These are phyloP conservation scores for Esperia sulphurella DNA, from an alignment of 2,888 invertebrate genomes.

Conservation along the genomic window DNA sequence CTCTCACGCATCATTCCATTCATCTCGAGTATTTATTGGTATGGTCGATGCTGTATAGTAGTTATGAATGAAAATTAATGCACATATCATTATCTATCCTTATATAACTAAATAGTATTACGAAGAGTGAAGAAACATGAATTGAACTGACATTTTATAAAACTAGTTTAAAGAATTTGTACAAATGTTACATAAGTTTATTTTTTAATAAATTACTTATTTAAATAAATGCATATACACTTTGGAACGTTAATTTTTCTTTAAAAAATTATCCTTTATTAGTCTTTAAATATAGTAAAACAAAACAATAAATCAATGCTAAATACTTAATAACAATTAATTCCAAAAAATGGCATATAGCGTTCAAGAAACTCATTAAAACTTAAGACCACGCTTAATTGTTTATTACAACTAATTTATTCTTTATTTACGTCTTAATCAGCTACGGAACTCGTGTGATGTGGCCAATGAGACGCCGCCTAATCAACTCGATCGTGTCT, in stretches of 20 bases:
- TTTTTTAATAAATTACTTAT: too few species aligned
- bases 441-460: conserved; percentile 34
- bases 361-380: conserved; percentile 37
- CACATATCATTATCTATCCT: neutral
- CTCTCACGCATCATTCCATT: conserved; percentile 62
- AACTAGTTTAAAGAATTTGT: too few species aligned
- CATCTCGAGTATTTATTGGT: conserved; percentile 56
- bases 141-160: too few species aligned
- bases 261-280: too few species aligned
- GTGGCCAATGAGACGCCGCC: conserved; percentile 29
- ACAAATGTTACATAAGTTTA: too few species aligned
- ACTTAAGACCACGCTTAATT: conserved; percentile 29
- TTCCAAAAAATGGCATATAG: conserved; percentile 37
- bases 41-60: conserved; percentile 53
- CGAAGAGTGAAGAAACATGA: neutral
- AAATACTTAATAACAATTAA: conserved; percentile 4
- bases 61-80: conserved; percentile 39
- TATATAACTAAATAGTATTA: neutral
- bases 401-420: conserved; percentile 30
- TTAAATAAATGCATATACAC: too few species aligned
- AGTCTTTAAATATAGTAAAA: neutral
- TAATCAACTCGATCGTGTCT: conserved; percentile 69
- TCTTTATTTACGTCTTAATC: conserved; percentile 49
- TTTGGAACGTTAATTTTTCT: too few species aligned
- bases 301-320: neutral